phyloP scores from a whole-genome alignment of 2,797 vertebrate species.

The Hybognathus amarus region DNA sequence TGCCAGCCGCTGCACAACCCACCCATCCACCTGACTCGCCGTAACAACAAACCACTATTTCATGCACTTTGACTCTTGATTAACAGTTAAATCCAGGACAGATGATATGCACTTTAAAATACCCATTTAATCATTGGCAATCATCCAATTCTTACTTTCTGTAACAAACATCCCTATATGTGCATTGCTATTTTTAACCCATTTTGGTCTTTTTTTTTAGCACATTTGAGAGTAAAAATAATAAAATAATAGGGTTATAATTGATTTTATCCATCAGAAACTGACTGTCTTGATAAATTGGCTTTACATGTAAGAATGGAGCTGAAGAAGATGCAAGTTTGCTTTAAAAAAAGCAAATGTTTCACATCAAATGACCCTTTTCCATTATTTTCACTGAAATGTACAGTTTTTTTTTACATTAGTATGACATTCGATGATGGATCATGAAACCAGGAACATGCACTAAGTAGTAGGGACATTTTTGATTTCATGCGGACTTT shows the following conservation, averaged over 20 bases:
- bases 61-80: constrained; percentile 28
- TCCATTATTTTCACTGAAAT: too few species aligned
- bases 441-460: too few species aligned
- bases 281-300: neutral
- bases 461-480: too few species aligned
- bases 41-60: constrained; percentile 24
- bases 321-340: neutral
- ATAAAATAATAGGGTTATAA: neutral
- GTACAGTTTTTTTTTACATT: too few species aligned
- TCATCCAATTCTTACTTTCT: neutral
- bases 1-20: constrained; percentile 52
- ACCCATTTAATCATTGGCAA: neutral
- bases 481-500: neutral
- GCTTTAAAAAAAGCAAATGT: neutral
- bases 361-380: too few species aligned
- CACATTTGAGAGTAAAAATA: neutral
- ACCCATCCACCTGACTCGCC: constrained; percentile 45
- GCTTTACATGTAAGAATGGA: neutral
- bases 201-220: neutral
- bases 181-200: neutral
- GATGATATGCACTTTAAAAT: neutral
- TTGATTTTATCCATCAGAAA: neutral
- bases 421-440: too few species aligned
- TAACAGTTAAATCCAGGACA: neutral
- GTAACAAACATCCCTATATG: neutral